Evolutionary conservation across 2,888 invertebrate species (phyloP).

Genomic region (Drosophila fulvimacula): DNA sequence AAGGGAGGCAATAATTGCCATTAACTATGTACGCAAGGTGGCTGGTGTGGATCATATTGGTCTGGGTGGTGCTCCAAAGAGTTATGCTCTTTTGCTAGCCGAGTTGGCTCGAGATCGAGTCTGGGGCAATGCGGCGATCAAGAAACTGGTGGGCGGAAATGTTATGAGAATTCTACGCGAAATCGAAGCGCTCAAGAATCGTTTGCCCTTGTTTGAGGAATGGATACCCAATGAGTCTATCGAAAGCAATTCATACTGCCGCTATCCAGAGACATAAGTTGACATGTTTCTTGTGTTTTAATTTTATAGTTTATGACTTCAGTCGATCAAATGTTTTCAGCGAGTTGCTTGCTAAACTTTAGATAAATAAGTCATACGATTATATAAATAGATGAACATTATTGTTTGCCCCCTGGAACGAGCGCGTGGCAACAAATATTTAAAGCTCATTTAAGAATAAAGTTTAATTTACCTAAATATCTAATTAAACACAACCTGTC

Average conservation of each 20-base stretch:
- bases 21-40: constrained; percentile 88
- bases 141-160: constrained; percentile 87
- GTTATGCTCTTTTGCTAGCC: constrained; percentile 87
- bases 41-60: constrained; percentile 89
- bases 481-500: neutral
- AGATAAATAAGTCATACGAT: constrained; percentile 40
- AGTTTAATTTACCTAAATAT: neutral
- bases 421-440: neutral
- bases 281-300: neutral
- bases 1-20: constrained; percentile 86
- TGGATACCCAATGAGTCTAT: constrained; percentile 86
- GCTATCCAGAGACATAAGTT: constrained; percentile 85
- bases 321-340: constrained; percentile 8
- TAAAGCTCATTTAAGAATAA: constrained; percentile 6
- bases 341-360: constrained; percentile 19
- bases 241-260: constrained; percentile 86
- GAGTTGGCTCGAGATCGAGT: constrained; percentile 87
- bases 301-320: neutral
- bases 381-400: constrained; percentile 29
- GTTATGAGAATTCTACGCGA: constrained; percentile 86
- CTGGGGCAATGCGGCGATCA: constrained; percentile 87
- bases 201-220: constrained; percentile 86
- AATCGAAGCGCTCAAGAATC: constrained; percentile 85
- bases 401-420: neutral
- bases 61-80: constrained; percentile 86